phyloP scores from a whole-genome alignment of 2,888 invertebrate species.

The Drosophila ustulata region DNA sequence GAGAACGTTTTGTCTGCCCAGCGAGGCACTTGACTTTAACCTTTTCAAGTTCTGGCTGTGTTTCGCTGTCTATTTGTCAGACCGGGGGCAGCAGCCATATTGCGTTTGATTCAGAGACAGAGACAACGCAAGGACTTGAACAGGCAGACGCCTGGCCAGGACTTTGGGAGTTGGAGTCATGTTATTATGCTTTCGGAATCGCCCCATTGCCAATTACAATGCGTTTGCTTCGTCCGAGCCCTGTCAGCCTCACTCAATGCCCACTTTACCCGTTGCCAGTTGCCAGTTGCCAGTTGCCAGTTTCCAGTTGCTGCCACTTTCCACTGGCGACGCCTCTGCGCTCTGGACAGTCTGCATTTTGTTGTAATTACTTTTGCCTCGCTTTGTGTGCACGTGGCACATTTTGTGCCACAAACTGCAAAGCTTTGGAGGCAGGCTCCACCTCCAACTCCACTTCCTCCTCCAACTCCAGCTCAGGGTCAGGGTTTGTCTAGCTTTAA shows the following conservation, averaged over 20 bases:
- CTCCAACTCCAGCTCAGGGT: slow-evolving; percentile 59
- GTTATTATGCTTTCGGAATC: slow-evolving; percentile 60
- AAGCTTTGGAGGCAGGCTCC: not conserved
- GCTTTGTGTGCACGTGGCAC: slow-evolving; percentile 68
- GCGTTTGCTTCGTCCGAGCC: slow-evolving; percentile 49
- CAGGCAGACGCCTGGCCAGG: slow-evolving; percentile 13
- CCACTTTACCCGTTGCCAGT: slow-evolving; percentile 12
- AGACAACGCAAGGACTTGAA: slow-evolving; percentile 42
- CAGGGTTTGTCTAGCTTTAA: slow-evolving; percentile 43
- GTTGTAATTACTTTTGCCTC: slow-evolving; percentile 73
- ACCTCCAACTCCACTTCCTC: slow-evolving; percentile 36
- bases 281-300: slow-evolving; percentile 42
- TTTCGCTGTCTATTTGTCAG: slow-evolving; percentile 7
- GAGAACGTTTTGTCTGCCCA: slow-evolving; percentile 42
- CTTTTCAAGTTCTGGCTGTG: slow-evolving; percentile 52
- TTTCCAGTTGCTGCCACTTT: slow-evolving; percentile 7
- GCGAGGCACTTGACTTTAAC: slow-evolving; percentile 58
- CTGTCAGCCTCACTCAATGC: slow-evolving; percentile 54
- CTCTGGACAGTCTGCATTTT: slow-evolving; percentile 58
- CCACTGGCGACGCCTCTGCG: slow-evolving; percentile 20
- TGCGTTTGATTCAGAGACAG: slow-evolving; percentile 48
- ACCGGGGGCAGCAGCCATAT: slow-evolving; percentile 38
- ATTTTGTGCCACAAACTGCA: slow-evolving; percentile 9
- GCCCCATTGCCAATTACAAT: slow-evolving; percentile 72
- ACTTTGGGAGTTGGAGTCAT: slow-evolving; percentile 45